phyloP scores from a whole-genome alignment of 2,888 invertebrate genomes.

The Tetramorium bicarinatum region DNA sequence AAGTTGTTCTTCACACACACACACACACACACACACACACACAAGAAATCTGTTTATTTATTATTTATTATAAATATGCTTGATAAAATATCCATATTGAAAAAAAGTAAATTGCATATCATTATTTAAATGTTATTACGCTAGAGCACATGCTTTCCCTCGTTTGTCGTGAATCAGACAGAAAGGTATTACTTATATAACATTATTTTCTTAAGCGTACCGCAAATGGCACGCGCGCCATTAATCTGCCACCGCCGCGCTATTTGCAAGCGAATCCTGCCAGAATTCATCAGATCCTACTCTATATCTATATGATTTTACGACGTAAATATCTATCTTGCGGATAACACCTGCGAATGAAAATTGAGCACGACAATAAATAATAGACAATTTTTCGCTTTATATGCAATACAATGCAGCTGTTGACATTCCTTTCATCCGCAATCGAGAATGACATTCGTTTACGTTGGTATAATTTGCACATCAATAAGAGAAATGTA shows the following conservation, averaged over 20 bases:
- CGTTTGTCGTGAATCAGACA: background rate
- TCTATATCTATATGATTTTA: background rate
- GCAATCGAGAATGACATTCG: background rate
- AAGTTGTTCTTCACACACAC: background rate
- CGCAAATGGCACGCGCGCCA: background rate
- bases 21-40: no score
- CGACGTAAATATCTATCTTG: background rate
- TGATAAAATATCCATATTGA: no score
- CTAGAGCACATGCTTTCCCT: background rate
- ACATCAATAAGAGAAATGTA: background rate
- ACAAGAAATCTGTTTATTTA: background rate
- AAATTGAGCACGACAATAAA: background rate
- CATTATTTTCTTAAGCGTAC: conserved; percentile 8
- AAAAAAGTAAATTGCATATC: no score
- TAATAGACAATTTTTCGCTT: conserved; percentile 12
- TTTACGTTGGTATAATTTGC: background rate
- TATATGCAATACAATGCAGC: background rate
- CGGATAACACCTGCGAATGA: background rate
- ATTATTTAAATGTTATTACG: no score
- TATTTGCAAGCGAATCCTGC: conserved; percentile 18
- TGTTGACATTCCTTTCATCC: background rate
- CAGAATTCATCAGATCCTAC: background rate
- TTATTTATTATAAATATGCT: no score
- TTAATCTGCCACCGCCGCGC: conserved; percentile 19
- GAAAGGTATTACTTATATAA: background rate